A percentile compares a stretch with the other conserved stretches of the same genome.
phyloP scores from a whole-genome alignment of 2,888 invertebrate genomes.

The Microchrysa polita region DNA sequence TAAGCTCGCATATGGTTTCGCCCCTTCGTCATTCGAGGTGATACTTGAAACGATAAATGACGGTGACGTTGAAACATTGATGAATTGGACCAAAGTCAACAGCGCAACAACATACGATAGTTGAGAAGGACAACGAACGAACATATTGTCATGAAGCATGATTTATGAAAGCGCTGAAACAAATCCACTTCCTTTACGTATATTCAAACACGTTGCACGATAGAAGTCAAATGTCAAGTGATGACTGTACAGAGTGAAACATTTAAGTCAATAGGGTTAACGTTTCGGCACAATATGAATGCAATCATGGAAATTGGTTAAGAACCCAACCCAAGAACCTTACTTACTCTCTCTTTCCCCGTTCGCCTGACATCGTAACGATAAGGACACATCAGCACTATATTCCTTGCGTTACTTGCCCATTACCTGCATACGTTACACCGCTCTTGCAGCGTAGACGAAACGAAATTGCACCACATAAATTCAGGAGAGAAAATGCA shows the following conservation, averaged over 20 bases:
- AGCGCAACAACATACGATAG: constrained; percentile 8
- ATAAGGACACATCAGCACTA: constrained; percentile 8
- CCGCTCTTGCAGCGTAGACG: constrained; percentile 3
- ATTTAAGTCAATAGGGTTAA: too few species aligned
- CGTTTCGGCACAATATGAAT: too few species aligned
- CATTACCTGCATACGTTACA: not conserved
- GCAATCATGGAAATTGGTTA: too few species aligned
- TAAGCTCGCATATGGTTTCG: constrained; percentile 1
- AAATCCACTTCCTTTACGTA: not conserved
- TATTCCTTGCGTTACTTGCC: not conserved
- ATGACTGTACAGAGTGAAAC: too few species aligned
- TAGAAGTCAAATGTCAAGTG: too few species aligned
- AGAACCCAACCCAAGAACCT: not conserved
- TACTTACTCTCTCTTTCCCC: too few species aligned
- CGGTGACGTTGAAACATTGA: not conserved
- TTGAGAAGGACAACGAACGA: not conserved
- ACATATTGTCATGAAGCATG: not conserved
- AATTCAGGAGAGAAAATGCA: constrained; percentile 27
- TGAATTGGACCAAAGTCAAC: constrained; percentile 4
- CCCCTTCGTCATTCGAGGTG: not conserved
- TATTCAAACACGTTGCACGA: too few species aligned
- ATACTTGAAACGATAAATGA: constrained; percentile 19
- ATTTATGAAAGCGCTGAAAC: not conserved
- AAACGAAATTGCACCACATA: constrained; percentile 40
- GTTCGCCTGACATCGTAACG: not conserved